phyloP scores from a whole-genome alignment of 2,797 vertebrate genomes.

The Poeciliopsis paucimaculata region DNA sequence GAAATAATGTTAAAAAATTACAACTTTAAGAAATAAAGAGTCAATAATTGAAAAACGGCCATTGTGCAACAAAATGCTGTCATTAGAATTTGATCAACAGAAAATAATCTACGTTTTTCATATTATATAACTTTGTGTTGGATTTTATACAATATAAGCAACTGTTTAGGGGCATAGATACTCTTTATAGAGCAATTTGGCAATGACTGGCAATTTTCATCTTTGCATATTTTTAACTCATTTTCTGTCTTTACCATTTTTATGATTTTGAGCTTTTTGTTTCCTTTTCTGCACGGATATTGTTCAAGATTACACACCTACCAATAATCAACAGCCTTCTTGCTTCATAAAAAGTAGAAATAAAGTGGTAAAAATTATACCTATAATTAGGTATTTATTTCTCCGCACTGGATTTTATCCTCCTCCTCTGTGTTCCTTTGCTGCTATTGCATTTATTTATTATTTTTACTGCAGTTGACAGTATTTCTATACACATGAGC shows the following conservation, averaged over 20 bases:
- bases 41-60: background rate
- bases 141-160: background rate
- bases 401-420: slow-evolving; percentile 36
- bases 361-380: background rate
- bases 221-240: background rate
- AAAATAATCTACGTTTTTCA: background rate
- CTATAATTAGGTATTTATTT: slow-evolving; percentile 33
- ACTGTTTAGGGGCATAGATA: background rate
- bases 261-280: background rate
- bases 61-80: background rate
- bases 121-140: background rate
- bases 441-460: slow-evolving; percentile 37
- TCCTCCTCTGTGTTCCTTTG: slow-evolving; percentile 20
- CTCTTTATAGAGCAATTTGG: background rate
- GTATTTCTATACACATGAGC: slow-evolving; percentile 80
- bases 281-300: background rate
- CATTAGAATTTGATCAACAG: background rate
- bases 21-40: background rate
- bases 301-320: background rate
- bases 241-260: background rate
- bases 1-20: background rate
- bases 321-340: background rate
- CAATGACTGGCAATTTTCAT: background rate
- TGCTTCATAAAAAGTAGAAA: background rate
- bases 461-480: slow-evolving; percentile 77